Evolutionary conservation across 2,113 vertebrate genomes (phyloP).

Genomic region (Periophthalmodon schlosseri): DNA sequence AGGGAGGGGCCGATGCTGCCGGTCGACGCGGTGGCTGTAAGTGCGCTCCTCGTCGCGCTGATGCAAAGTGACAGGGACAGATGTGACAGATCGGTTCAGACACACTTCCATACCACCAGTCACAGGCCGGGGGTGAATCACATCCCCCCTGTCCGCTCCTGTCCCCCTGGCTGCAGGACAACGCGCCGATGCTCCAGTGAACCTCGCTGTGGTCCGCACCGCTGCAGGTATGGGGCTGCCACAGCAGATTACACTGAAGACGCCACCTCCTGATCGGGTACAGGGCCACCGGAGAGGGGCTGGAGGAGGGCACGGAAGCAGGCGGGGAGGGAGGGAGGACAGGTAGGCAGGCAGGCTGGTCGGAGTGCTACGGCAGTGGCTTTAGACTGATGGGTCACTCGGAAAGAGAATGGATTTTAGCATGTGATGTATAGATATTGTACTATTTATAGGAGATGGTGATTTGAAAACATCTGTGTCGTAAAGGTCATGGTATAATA

Average conservation of each 20-base stretch:
- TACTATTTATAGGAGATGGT: not conserved
- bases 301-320: constrained; percentile 77
- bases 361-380: not conserved
- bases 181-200: constrained; percentile 91
- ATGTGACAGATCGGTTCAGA: constrained; percentile 94
- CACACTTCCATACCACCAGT: constrained; percentile 87
- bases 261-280: constrained; percentile 84
- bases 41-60: constrained; percentile 74
- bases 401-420: not conserved
- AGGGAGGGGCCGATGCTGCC: constrained; percentile 15
- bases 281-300: constrained; percentile 69
- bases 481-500: not conserved
- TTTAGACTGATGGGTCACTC: not conserved
- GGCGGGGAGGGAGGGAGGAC: constrained; percentile 82
- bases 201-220: constrained; percentile 91
- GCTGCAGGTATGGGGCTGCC: constrained; percentile 96
- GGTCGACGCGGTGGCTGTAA: constrained; percentile 74
- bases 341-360: constrained; percentile 76
- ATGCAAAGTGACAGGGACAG: constrained; percentile 90
- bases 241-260: constrained; percentile 93
- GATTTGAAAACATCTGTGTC: not conserved
- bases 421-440: not conserved
- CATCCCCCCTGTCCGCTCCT: constrained; percentile 80
- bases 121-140: constrained; percentile 90
- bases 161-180: constrained; percentile 90